phyloP scores from a whole-genome alignment of 1,140 invertebrate genomes.

The Metopolophium dirhodum region DNA sequence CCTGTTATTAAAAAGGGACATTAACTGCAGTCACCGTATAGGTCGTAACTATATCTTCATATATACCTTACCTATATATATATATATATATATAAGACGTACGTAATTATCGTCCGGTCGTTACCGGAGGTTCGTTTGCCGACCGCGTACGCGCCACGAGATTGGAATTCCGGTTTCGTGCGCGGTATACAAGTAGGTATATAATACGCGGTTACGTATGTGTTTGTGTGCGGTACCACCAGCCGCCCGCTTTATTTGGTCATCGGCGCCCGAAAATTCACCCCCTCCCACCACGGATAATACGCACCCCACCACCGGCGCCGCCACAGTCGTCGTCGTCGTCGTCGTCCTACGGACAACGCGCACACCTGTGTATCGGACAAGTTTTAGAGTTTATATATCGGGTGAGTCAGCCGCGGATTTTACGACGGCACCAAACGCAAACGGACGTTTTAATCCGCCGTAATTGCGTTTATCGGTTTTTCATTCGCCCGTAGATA shows the following conservation, averaged over 20 bases:
- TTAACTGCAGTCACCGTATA: not conserved
- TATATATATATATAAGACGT: not conserved
- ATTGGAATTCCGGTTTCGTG: conserved; percentile 7
- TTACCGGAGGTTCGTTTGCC: not conserved
- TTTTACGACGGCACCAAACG: conserved; percentile 11
- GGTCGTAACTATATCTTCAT: not conserved
- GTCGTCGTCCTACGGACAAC: not conserved
- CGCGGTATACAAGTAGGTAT: not conserved
- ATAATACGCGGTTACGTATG: not conserved
- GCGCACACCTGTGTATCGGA: not conserved
- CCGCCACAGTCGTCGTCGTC: too few species aligned
- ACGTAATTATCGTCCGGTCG: not conserved
- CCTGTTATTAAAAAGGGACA: not conserved
- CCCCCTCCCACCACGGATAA: too few species aligned
- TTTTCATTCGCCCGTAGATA: not conserved
- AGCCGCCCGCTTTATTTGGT: not conserved
- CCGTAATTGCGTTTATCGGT: conserved; percentile 48
- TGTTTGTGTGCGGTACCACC: too few species aligned
- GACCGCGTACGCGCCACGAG: not conserved
- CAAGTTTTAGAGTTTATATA: not conserved
- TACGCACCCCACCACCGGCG: too few species aligned
- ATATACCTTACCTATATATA: too few species aligned
- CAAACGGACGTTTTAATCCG: conserved; percentile 37
- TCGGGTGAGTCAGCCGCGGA: not conserved
- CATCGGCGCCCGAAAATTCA: not conserved